Conservation (phyloP, 2,888 invertebrate species). For the Empis livida region DNA sequence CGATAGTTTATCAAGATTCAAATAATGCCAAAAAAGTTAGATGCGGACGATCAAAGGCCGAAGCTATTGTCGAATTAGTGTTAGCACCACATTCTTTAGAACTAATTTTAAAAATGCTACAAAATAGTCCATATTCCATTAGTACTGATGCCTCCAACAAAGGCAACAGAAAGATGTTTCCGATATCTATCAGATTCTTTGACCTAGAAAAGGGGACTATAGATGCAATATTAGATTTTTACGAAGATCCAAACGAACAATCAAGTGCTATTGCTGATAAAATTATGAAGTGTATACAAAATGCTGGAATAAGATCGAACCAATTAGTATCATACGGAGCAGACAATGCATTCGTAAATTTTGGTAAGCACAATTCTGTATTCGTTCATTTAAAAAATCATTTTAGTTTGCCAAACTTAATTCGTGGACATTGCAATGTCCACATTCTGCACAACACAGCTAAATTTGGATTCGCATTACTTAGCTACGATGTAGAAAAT, state of each 20-base stretch:
- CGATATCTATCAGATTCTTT: constrained; percentile 1
- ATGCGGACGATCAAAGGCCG: constrained; percentile 1
- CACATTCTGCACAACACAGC: too few relatives aligned
- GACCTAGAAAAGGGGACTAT: background rate
- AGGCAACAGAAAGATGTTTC: constrained; percentile 1
- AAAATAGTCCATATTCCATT: background rate
- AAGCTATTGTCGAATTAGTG: background rate
- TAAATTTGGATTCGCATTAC: too few relatives aligned
- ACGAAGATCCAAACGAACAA: background rate
- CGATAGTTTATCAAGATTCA: background rate
- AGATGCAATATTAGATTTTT: background rate
- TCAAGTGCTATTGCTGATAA: background rate
- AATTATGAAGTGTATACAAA: background rate
- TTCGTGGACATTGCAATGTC: too few relatives aligned
- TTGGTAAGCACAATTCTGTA: background rate
- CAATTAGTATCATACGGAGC: constrained; percentile 1
- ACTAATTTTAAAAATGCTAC: background rate
- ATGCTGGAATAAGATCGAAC: background rate
- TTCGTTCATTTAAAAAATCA: too few relatives aligned
- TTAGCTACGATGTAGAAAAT: too few relatives aligned
- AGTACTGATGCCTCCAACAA: constrained; percentile 1
- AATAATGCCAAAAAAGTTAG: background rate
- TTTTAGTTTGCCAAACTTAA: too few relatives aligned
- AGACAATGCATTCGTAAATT: background rate
- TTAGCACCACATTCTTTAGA: background rate